A percentile compares a stretch with the other conserved stretches of the same genome.
Evolutionary conservation across 2,113 vertebrate genomes (phyloP).

Genomic region (Nothocercus nigrocapillus): DNA sequence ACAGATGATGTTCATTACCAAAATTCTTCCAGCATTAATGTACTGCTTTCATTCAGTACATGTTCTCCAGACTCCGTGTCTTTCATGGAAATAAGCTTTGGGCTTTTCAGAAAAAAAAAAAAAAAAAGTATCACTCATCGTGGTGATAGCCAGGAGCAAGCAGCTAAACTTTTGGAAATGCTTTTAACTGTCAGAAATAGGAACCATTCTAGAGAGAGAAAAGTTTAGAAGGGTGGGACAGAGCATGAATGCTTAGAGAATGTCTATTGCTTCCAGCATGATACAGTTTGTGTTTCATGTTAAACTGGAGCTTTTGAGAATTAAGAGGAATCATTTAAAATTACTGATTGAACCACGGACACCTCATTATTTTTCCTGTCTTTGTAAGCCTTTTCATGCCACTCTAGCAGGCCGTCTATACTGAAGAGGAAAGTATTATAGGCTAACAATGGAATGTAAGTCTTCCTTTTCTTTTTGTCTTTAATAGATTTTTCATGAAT

Average conservation of each 20-base stretch:
- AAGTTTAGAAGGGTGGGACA: neutral
- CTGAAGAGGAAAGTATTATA: neutral
- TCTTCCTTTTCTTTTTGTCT: neutral
- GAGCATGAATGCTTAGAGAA: neutral
- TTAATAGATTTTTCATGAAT: neutral
- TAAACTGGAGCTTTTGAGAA: neutral
- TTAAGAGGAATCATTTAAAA: neutral
- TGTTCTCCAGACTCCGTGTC: neutral
- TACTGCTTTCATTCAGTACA: neutral
- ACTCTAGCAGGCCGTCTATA: neutral
- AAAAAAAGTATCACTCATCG: neutral
- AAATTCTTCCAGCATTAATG: neutral
- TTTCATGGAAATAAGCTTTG: neutral
- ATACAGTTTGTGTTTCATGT: neutral
- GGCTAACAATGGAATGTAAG: neutral
- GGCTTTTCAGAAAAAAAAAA: neutral
- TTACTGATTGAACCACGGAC: neutral
- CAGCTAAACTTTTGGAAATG: neutral
- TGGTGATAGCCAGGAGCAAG: neutral
- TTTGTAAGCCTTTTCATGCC: neutral
- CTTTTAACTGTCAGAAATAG: neutral
- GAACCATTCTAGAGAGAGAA: neutral
- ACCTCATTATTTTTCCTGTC: neutral
- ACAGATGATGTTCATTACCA: neutral
- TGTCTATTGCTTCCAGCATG: neutral